phyloP scores from a whole-genome alignment of 2,888 invertebrate genomes.

The Heliothis peltigera region DNA sequence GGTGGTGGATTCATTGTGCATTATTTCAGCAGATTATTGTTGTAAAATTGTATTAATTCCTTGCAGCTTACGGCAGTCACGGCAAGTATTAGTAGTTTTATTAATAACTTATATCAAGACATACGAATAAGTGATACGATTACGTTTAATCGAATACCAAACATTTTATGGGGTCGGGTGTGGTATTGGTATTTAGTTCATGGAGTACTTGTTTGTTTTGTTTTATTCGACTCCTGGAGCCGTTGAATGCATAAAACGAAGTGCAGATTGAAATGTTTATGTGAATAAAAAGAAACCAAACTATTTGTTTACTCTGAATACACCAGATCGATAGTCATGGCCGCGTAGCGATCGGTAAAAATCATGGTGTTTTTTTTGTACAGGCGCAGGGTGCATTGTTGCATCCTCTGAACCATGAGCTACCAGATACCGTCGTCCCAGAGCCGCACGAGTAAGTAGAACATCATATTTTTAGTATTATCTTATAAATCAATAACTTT shows the following conservation, averaged over 20 bases:
- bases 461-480: neutral
- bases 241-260: slow-evolving; percentile 67
- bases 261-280: slow-evolving; percentile 66
- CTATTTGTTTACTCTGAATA: slow-evolving; percentile 45
- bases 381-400: slow-evolving; percentile 91
- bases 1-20: slow-evolving; percentile 76
- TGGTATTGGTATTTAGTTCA: slow-evolving; percentile 88
- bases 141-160: slow-evolving; percentile 62
- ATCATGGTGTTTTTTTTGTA: slow-evolving; percentile 72
- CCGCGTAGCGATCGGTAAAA: slow-evolving; percentile 68
- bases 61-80: slow-evolving; percentile 71
- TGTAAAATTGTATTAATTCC: slow-evolving; percentile 66
- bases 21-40: slow-evolving; percentile 66
- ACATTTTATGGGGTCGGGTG: slow-evolving; percentile 72
- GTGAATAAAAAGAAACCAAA: slow-evolving; percentile 46
- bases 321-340: slow-evolving; percentile 72
- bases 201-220: slow-evolving; percentile 84
- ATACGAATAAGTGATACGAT: slow-evolving; percentile 10
- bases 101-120: slow-evolving; percentile 9
- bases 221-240: slow-evolving; percentile 71
- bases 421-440: slow-evolving; percentile 95
- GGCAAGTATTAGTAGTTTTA: slow-evolving; percentile 67
- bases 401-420: slow-evolving; percentile 94
- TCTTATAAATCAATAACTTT: slow-evolving; percentile 14
- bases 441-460: slow-evolving; percentile 94